Conservation (phyloP, 2,113 vertebrate genomes). For the Strix uralensis region DNA sequence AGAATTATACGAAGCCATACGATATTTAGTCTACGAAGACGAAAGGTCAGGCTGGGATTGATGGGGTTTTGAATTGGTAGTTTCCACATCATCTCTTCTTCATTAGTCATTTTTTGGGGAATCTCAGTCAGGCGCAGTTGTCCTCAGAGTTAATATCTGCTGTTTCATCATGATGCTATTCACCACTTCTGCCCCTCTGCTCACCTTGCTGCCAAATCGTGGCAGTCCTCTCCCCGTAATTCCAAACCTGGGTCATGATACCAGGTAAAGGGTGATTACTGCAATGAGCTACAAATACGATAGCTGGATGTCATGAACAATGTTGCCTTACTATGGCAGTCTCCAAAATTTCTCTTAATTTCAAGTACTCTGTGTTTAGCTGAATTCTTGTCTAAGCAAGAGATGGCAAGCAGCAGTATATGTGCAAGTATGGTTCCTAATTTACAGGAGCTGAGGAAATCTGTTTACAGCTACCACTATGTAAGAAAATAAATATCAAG, state of each 20-base stretch:
- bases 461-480: not conserved
- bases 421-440: not conserved
- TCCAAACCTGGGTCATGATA: not conserved
- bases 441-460: not conserved
- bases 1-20: not conserved
- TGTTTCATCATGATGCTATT: not conserved
- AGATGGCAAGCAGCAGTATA: not conserved
- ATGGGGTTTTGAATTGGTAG: not conserved
- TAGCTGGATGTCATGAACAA: not conserved
- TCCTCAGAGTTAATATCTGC: not conserved
- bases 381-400: not conserved
- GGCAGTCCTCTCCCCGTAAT: not conserved
- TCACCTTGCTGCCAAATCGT: accelerated
- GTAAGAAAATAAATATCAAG: not conserved
- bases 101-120: not conserved
- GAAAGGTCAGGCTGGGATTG: not conserved
- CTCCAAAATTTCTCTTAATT: not conserved
- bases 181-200: not conserved
- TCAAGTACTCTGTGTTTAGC: not conserved
- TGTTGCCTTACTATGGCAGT: not conserved
- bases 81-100: not conserved
- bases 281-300: accelerated
- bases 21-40: not conserved
- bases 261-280: not conserved
- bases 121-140: not conserved